Percentiles rank a stretch among this genome's conserved stretches.
Conservation (phyloP, 1,140 invertebrate species). For the Lordiphosa mommai region DNA sequence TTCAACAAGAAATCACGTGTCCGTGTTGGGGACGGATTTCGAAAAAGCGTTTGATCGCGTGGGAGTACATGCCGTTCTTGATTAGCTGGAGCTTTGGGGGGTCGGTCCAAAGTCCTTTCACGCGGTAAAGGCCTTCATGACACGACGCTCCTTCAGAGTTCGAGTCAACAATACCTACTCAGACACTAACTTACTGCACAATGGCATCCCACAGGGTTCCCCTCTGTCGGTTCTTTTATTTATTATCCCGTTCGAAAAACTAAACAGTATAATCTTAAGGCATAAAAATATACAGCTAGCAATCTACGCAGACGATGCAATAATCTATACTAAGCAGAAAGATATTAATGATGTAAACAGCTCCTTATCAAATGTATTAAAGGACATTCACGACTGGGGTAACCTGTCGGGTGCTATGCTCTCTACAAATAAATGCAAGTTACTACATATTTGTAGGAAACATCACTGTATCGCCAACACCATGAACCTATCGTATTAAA, state of each 20-base stretch:
- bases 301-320: neutral
- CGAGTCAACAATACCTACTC: neutral
- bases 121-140: neutral
- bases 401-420: slow-evolving; percentile 4
- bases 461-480: neutral
- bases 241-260: neutral
- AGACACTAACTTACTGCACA: neutral
- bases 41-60: neutral
- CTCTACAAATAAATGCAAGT: slow-evolving; percentile 11
- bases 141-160: neutral
- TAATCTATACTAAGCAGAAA: neutral
- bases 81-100: neutral
- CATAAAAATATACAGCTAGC: neutral
- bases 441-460: slow-evolving; percentile 4
- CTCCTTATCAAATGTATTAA: neutral
- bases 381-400: neutral
- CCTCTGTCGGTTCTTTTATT: neutral
- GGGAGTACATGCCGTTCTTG: neutral
- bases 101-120: neutral
- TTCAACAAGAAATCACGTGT: neutral
- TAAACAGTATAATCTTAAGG: neutral
- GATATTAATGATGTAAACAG: neutral
- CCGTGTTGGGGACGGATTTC: neutral
- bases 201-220: neutral
- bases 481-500: neutral